A percentile compares a stretch with the other conserved stretches of the same genome.
phyloP scores from a whole-genome alignment of 1,140 invertebrate species.

The Glossosoma conforme region DNA sequence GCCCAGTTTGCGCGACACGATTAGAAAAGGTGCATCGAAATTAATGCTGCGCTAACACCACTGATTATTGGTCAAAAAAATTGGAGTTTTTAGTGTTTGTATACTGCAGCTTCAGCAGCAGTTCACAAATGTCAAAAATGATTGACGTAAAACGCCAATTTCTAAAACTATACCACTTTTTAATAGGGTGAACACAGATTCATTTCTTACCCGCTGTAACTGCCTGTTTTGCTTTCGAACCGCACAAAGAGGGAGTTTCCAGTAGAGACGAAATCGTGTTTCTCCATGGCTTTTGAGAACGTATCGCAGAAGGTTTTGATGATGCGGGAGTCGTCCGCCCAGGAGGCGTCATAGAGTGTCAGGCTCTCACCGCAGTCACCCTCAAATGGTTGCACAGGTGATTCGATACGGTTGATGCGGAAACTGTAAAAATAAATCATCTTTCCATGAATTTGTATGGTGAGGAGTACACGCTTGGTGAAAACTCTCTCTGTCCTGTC shows the following conservation, averaged over 20 bases:
- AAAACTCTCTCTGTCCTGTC: no score
- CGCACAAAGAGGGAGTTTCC: constrained; percentile 79
- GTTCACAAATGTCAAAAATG: no score
- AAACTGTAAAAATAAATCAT: constrained; percentile 55
- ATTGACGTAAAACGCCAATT: no score
- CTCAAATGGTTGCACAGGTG: constrained; percentile 76
- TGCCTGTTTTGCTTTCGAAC: constrained; percentile 87
- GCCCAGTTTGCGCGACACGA: no score
- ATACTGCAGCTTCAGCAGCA: no score
- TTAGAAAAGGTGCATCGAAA: no score
- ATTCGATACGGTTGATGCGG: constrained; percentile 82
- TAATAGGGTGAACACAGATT: no score
- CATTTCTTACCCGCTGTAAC: constrained; percentile 68
- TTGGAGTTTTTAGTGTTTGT: no score
- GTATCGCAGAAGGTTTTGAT: constrained; percentile 92
- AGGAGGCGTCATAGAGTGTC: constrained; percentile 78
- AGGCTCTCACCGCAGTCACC: constrained; percentile 85
- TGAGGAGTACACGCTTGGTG: neutral
- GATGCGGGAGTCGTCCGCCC: constrained; percentile 79
- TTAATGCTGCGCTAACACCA: no score
- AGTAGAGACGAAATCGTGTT: constrained; percentile 85
- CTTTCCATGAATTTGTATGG: neutral
- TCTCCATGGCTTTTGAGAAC: constrained; percentile 85
- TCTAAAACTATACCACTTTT: no score
- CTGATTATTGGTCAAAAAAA: no score